Base-by-base conservation (phyloP, 2,888 invertebrate species). In the Synergus japonicus region DNA sequence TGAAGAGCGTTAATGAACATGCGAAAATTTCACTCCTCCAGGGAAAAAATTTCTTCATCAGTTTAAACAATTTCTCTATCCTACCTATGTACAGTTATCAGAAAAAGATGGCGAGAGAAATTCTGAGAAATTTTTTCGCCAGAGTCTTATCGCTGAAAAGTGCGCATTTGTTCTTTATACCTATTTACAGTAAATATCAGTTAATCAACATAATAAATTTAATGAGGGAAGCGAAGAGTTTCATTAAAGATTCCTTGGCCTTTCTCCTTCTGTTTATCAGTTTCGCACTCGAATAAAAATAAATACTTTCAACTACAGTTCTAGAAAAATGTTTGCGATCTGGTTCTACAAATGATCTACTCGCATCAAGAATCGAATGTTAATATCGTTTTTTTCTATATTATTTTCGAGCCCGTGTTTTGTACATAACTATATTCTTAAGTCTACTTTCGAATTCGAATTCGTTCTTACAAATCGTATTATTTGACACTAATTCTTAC, bases 281-380 rank as follows among this genome's bases (percentile, higher is more conserved):
- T 69, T 49, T 69, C 69, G 41, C n/a, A 29, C n/a, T 65, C 65
- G 69, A 69, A 88, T 87, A 88, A 89, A 89, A 89, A 88, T 88
- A 89, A 89, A 88, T 87, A 89, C 86, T 86, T 85, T 85, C 83
- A 80, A 85, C 86, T 82, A 84, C 80, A 84, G 84, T 67, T 78
- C 88, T 88, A 88, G 87, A 88, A 88, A 88, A 87, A 86, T 86
- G 81, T 63, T 85, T 85, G 85, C 84, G 84, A 85, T 81, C 82
- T 85, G 84, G 81, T 78, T 81, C 78, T 85, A 82, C 41, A 37
- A 78, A 65, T 77, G 18, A n/a, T 46, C 41, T 77, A 65, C 13
- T 73, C n/a, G 22, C 58, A 49, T 43, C 37, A 18, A 43, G 43
- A 58, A 54, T 60, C 65, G 15, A 77, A 67, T 58, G 83, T 85